phyloP scores from a whole-genome alignment of 2,797 vertebrate species.

The Columba guinea region DNA sequence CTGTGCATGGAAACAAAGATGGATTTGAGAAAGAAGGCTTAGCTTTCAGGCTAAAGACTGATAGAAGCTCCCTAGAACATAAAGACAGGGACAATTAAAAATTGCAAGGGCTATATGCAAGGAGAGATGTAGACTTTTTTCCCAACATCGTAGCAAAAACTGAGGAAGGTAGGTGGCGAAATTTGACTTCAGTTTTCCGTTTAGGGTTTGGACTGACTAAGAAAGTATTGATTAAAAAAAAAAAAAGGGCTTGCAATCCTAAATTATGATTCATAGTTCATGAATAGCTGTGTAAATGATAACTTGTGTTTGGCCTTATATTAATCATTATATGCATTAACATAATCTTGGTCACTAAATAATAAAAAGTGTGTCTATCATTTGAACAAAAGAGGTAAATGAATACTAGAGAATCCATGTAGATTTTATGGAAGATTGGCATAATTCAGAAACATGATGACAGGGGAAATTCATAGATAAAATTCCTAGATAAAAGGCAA shows the following conservation, averaged over 20 bases:
- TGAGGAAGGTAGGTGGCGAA: neutral
- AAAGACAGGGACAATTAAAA: neutral
- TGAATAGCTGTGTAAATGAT: accelerated
- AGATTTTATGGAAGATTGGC: neutral
- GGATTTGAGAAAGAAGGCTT: neutral
- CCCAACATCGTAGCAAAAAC: neutral
- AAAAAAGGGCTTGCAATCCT: neutral
- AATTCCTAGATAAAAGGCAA: neutral
- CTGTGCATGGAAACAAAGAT: neutral
- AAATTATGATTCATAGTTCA: neutral
- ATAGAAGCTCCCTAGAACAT: neutral
- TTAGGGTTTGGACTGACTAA: neutral
- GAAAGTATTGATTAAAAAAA: neutral
- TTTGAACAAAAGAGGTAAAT: neutral
- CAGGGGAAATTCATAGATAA: neutral
- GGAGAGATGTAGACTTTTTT: neutral
- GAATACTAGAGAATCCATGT: neutral
- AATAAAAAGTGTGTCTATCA: neutral
- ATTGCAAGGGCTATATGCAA: neutral
- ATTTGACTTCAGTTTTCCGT: neutral
- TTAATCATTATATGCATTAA: neutral
- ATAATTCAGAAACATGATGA: neutral
- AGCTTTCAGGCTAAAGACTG: neutral
- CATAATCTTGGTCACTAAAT: neutral
- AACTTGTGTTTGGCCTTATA: neutral